Evolutionary conservation across 1,140 invertebrate species (phyloP).

Genomic region (Platyscapa corneri): DNA sequence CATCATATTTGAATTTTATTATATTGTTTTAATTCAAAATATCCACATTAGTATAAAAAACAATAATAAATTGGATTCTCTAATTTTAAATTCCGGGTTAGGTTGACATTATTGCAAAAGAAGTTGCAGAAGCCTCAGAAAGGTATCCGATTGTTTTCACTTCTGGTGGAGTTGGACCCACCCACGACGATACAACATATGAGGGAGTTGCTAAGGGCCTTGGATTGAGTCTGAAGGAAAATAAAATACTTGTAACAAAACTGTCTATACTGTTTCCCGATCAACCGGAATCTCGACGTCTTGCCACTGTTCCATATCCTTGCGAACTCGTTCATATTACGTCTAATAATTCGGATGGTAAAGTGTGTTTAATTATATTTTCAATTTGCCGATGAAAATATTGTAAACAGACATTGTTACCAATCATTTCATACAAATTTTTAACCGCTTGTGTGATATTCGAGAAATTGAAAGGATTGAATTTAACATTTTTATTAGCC

Average conservation of each 20-base stretch:
- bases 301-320: constrained; percentile 59
- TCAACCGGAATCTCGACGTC: constrained; percentile 55
- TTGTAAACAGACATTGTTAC: too few species aligned
- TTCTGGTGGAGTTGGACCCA: constrained; percentile 85
- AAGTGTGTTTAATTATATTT: neutral
- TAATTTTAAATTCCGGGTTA: constrained; percentile 1
- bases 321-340: constrained; percentile 62
- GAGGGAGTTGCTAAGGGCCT: constrained; percentile 81
- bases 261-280: constrained; percentile 63
- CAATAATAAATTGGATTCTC: neutral
- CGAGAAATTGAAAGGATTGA: too few species aligned
- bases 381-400: neutral
- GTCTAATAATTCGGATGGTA: constrained; percentile 40
- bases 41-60: neutral
- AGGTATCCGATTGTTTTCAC: constrained; percentile 78
- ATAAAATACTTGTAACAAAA: constrained; percentile 75
- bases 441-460: too few species aligned
- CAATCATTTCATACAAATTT: too few species aligned
- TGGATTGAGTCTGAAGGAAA: constrained; percentile 72
- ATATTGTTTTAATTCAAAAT: neutral
- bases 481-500: too few species aligned
- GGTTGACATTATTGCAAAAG: constrained; percentile 68
- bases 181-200: constrained; percentile 86
- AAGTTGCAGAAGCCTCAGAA: constrained; percentile 77
- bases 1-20: neutral